Conservation (phyloP, 2,797 vertebrate genomes). For the Sebastes cheni region DNA sequence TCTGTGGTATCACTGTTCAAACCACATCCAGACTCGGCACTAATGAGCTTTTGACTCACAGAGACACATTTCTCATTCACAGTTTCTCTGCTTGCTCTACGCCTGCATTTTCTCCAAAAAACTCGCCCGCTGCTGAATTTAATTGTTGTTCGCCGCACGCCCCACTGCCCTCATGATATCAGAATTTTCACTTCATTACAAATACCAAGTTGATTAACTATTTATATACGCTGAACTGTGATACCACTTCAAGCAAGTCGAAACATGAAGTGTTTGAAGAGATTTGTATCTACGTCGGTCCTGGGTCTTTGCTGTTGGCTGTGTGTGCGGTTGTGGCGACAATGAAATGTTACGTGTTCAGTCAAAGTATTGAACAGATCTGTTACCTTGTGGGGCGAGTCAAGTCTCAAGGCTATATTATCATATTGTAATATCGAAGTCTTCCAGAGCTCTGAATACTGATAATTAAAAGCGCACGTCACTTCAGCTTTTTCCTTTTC, state of each 20-base stretch:
- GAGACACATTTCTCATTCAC: constrained; percentile 33
- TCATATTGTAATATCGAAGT: neutral
- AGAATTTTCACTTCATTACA: constrained; percentile 26
- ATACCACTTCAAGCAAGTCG: neutral
- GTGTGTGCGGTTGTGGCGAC: neutral
- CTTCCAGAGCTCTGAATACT: neutral
- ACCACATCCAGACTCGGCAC: constrained; percentile 24
- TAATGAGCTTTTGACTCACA: constrained; percentile 60
- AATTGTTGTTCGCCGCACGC: constrained; percentile 20
- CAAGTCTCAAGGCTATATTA: neutral
- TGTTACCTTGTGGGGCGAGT: neutral
- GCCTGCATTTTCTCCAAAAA: neutral
- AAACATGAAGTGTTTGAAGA: neutral
- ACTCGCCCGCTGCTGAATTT: neutral
- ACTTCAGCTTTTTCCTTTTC: neutral
- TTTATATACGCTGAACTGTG: constrained; percentile 4
- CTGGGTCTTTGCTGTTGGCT: neutral
- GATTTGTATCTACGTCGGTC: neutral
- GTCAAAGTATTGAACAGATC: neutral
- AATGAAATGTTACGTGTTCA: neutral
- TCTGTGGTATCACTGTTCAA: constrained; percentile 41
- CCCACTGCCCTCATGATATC: neutral
- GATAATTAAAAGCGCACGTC: neutral
- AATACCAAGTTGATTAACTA: constrained; percentile 8
- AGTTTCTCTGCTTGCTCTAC: constrained; percentile 16